Evolutionary conservation across 2,113 vertebrate genomes (phyloP).

Genomic region (Prionailurus bengalensis): DNA sequence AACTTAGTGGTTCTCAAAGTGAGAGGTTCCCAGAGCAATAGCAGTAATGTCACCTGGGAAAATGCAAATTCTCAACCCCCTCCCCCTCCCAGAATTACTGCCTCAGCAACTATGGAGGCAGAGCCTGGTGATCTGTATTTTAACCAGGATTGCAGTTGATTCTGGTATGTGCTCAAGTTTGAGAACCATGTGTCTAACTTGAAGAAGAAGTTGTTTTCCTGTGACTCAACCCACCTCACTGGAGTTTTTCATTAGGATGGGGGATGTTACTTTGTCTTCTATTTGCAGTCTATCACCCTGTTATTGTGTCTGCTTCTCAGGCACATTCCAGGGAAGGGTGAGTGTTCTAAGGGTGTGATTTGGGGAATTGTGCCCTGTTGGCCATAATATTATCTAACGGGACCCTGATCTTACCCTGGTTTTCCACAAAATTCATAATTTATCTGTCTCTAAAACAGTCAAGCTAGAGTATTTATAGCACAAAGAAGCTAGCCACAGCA

Average conservation of each 20-base stretch:
- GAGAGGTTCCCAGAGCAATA: background rate
- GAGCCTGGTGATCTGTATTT: background rate
- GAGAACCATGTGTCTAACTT: background rate
- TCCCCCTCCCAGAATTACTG: background rate
- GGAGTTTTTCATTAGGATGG: background rate
- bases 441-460: conserved; percentile 52
- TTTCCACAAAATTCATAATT: conserved; percentile 54
- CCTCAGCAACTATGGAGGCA: background rate
- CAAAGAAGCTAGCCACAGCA: conserved; percentile 58
- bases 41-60: background rate
- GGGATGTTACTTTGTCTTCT: background rate
- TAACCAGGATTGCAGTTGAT: background rate
- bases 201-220: background rate
- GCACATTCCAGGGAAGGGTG: background rate
- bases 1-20: background rate
- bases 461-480: conserved; percentile 51
- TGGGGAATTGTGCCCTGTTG: background rate
- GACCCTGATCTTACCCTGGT: background rate
- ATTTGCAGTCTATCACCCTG: background rate
- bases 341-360: background rate
- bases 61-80: background rate
- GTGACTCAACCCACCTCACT: background rate
- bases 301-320: background rate
- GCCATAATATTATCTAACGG: background rate
- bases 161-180: background rate